Base-by-base conservation (phyloP, 2,888 invertebrate genomes). In the Notodonta dromedarius region DNA sequence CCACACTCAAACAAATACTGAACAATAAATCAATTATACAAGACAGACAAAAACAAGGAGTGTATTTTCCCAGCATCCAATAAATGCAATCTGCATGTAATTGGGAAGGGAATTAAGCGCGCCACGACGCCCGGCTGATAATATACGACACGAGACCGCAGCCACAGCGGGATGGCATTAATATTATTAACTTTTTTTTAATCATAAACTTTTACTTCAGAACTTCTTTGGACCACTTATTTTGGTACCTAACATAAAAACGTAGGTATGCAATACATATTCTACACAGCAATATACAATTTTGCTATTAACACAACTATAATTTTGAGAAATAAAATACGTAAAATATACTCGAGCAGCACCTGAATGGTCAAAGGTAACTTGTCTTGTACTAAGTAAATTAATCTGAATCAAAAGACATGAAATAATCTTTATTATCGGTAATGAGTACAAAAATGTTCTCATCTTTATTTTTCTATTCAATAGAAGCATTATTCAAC, bases 1-100 rank as follows among this genome's bases (percentile, higher is more conserved):
- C 11, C 46, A 46, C 13, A 46, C 4, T n/a, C 46, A 46, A 46
- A 46, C 46, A n/a, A 13, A 46, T 46, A 11, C 12, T 44, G 44
- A 44, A 44, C 44, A 46, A 46, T n/a, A 46, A 46, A 46, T 46
- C 46, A 46, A 6, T 46, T 46, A n/a, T n/a, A n/a, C 5, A 13
- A 5, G 46, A 46, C 46, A 46, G 46, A 42, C 46, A 46, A 46
- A 46, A 46, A n/a, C 46, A 46, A n/a, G n/a, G 46, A 46, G 46
- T 46, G 46, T 13, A 46, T 46, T n/a, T 5, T n/a, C 46, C 46
- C 16, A 24, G 50, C 16, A 16, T 4, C 16, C 50, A 50, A 50
- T 16, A 11, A 14, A 16, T 50, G 50, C 50, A 50, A 50, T 50
- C 50, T 9, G 50, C 50, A 50, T 50, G 50, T 50, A 4, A 50